Conservation (phyloP, 2,888 invertebrate genomes). For the Chaetogeoica ovagalla region DNA sequence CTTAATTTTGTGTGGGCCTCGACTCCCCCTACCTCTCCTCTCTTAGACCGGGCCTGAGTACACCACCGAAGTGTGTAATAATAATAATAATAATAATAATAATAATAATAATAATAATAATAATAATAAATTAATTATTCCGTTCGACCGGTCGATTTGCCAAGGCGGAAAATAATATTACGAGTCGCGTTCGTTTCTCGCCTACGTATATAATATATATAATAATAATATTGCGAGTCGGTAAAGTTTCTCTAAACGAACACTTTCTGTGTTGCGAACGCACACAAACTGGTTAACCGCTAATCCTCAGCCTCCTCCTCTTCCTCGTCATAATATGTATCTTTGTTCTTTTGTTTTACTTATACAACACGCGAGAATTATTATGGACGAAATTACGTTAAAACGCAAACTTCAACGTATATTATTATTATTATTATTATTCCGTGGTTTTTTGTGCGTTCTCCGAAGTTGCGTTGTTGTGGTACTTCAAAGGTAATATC, state of each 20-base stretch:
- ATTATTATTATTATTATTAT: conserved; percentile 18
- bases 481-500: not conserved
- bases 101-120: too few relatives aligned
- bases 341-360: conserved; percentile 31
- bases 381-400: conserved; percentile 5
- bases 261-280: not conserved
- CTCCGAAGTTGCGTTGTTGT: conserved; percentile 7
- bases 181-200: not conserved
- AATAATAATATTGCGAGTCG: not conserved
- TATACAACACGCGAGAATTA: conserved; percentile 8
- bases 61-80: too few relatives aligned
- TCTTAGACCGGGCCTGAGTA: too few relatives aligned
- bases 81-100: too few relatives aligned
- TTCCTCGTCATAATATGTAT: not conserved
- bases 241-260: not conserved
- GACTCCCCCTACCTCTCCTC: too few relatives aligned
- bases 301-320: too few relatives aligned
- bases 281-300: conserved; percentile 10
- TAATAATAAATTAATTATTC: conserved; percentile 1
- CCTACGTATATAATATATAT: not conserved
- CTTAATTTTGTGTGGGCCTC: too few relatives aligned
- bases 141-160: not conserved
- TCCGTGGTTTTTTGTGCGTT: conserved; percentile 24
- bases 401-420: conserved; percentile 17
- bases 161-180: conserved; percentile 4